Evolutionary conservation across 2,888 invertebrate species (phyloP), one percentile per base, ranked within the genome.

Genomic region (Cabera pusaria): DNA sequence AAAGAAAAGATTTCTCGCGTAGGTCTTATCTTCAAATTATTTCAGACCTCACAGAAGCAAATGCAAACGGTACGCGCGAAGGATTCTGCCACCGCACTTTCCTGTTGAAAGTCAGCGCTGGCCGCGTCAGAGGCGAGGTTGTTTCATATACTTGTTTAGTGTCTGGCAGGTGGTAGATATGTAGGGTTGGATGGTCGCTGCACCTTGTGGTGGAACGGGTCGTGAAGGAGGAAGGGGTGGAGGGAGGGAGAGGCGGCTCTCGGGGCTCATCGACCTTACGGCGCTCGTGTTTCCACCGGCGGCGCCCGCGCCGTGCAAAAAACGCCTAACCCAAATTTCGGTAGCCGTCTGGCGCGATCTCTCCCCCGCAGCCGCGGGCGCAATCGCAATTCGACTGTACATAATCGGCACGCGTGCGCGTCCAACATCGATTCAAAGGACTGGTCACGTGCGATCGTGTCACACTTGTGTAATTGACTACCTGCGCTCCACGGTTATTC

Each of bases 91-190:
- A 17, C 19, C 24, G 31, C 42, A 48, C 35, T 51, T 45, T 51
- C 46, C 49, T 46, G 52, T 44, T 51, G 58, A 66, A 63, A 63
- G 67, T 60, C 51, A 58, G 52, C 51, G 48, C 49, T 49, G 53
- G 44, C 34, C 55, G 56, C 56, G 52, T 48, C 49, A 49, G 46
- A 47, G 44, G 40, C 48, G 55, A 56, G 59, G 57, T 56, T 54
- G 68, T 64, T 62, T 44, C 63, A 63, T 74, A 81, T 83, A 82
- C 67, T 64, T 60, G 67, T 82, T 69, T 74, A 80, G 77, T 72
- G 84, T 82, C 84, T 83, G 85, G 76, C 86, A 85, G 86, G 85
- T 85, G 84, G 82, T 85, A 85, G 73, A 65, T 85, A 84, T 83
- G 77, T 84, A 77, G 82, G 82, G 83, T 73, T 74, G 81, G 81